Base-by-base conservation (phyloP, 2,888 invertebrate genomes). In the Athalia rosae region DNA sequence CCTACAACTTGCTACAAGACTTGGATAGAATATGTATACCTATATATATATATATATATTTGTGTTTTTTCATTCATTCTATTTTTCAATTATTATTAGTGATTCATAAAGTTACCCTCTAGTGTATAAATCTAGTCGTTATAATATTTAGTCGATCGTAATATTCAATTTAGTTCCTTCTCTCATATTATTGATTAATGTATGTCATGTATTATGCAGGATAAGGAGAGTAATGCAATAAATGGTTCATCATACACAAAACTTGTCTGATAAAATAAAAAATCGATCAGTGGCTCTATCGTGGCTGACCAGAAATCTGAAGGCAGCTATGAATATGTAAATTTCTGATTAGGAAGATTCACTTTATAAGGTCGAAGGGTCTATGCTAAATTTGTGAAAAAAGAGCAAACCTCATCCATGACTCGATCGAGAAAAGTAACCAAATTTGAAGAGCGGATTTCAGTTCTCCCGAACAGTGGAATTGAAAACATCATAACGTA, bases 281-380 rank as follows among this genome's bases (percentile, higher is more conserved):
- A 71, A 71, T 71, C 28, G 71, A 71, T 71, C 56, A 58, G 58
- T 71, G 43, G 71, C 69, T 71, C 69, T 71, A 43, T 71, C 58
- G 71, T 71, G 13, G 71, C 13, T 7, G 58, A 56, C 71, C 69
- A 56, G 58, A 41, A 4, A 71, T 71, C 43, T 43, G 58, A n/a
- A n/a, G n/a, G n/a, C n/a, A n/a, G n/a, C n/a, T n/a, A n/a, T n/a
- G n/a, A n/a, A n/a, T n/a, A n/a, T 28, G 28, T 28, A 0, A 28
- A 28, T 28, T 28, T 28, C 28, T 28, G 28, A 28, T 28, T 0
- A 28, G 28, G 28, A n/a, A n/a, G n/a, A n/a, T n/a, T n/a, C n/a
- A n/a, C n/a, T n/a, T n/a, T 28, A 28, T 28, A 28, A 1, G 28
- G 28, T 28, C 28, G 28, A 28, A 28, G 28, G 28, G 28, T 28